Base-by-base conservation (phyloP, 2,113 vertebrate species). In the Gasterosteus aculeatus region DNA sequence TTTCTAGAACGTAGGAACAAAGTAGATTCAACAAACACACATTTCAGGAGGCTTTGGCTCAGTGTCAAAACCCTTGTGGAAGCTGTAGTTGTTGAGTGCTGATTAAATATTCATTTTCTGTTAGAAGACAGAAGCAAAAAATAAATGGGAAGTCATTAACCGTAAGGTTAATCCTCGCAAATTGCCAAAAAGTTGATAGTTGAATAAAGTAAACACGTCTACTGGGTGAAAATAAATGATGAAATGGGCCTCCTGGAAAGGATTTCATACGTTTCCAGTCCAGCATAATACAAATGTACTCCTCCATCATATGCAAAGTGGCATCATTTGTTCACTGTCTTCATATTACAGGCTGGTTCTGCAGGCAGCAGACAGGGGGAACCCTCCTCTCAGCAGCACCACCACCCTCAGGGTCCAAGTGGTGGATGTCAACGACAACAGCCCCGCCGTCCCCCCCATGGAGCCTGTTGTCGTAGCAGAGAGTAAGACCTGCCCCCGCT, bases 351-450 rank as follows among this genome's bases (percentile, higher is more conserved):
- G 98, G 85, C 91, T 98, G 87, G 88, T 96, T 83, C 85, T 99
- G 53, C 94, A 96, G 92, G 97, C 94, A 31, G 69, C 89, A 78
- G 97, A 99, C 88, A 94, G 86, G 88, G 98, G 98, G 80, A 93
- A 86, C 10, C 96, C 95, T 76, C 88, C 91, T 0, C 93, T 95
- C 88, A 96, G 94, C 79, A 88, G 91, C 74, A 96, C 93, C 2
- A 65, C 91, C 77, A 81, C 88, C 42, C 61, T 99, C 83, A 89
- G 80, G 80, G 92, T 99, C 85, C 94, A 95, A 41, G 96, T 99
- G 78, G 92, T 94, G 59, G 97, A 99, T 53, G 56, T 95, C 80
- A 99, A 98, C 54, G 96, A 99, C 91, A 98, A 98, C 8, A 91
- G 89, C 54, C 97, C 98, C 0, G 51, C 85, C 71, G 90, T 99